A percentile compares a stretch with the other conserved stretches of the same genome.
Evolutionary conservation across 2,888 invertebrate species (phyloP).

Genomic region (Acleris holmiana): DNA sequence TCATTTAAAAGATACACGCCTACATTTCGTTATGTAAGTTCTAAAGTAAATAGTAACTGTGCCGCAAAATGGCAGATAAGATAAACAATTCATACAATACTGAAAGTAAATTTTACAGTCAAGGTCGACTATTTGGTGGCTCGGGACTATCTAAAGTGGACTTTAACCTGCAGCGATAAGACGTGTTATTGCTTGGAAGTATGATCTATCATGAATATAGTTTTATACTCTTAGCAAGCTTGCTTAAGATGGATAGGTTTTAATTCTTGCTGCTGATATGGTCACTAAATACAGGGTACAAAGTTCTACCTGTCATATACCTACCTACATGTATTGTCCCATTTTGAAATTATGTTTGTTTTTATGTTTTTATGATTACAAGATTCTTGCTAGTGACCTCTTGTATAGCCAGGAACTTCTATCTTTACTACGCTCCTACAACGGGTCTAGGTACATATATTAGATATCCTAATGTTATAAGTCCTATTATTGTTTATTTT

Average conservation of each 20-base stretch:
- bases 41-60: constrained; percentile 7
- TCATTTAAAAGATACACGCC: not conserved
- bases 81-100: constrained; percentile 20
- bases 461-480: too few relatives aligned
- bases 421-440: too few relatives aligned
- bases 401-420: too few relatives aligned
- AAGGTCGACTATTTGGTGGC: constrained; percentile 11
- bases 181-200: constrained; percentile 1
- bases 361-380: too few relatives aligned
- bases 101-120: constrained; percentile 21
- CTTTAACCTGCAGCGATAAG: not conserved
- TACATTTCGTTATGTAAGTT: constrained; percentile 9
- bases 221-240: not conserved
- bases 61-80: constrained; percentile 25
- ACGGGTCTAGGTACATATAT: too few relatives aligned
- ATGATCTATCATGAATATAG: not conserved
- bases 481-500: too few relatives aligned
- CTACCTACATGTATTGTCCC: too few relatives aligned
- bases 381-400: too few relatives aligned
- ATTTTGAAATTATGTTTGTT: too few relatives aligned
- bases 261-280: too few relatives aligned
- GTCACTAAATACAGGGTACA: too few relatives aligned
- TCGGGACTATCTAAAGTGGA: constrained; percentile 1
- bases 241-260: not conserved
- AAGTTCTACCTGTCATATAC: too few relatives aligned